phyloP scores from a whole-genome alignment of 1,140 invertebrate genomes.

The Globodera rostochiensis region DNA sequence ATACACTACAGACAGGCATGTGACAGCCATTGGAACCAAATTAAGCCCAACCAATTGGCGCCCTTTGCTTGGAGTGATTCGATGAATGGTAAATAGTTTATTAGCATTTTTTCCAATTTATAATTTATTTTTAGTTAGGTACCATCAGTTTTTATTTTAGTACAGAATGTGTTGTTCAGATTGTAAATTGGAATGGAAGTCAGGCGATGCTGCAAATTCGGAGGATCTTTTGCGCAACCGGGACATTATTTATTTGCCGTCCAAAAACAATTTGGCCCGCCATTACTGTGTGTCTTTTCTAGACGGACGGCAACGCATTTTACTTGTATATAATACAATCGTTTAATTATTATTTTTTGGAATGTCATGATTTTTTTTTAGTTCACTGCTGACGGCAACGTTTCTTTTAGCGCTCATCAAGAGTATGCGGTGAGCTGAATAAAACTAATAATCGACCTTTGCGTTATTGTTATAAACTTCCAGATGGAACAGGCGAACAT shows the following conservation, averaged over 20 bases:
- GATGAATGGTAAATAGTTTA: neutral
- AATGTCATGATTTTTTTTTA: neutral
- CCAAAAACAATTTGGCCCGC: constrained; percentile 59
- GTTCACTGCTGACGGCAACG: constrained; percentile 77
- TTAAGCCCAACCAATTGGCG: constrained; percentile 50
- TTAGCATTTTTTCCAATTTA: neutral
- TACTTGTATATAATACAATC: constrained; percentile 69
- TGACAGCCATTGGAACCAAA: constrained; percentile 23
- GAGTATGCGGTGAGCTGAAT: constrained; percentile 43
- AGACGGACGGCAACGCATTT: constrained; percentile 85
- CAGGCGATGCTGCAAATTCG: constrained; percentile 45
- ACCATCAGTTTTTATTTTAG: too few relatives aligned
- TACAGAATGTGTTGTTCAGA: constrained; percentile 35
- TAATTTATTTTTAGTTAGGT: neutral
- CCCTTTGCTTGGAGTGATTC: constrained; percentile 45
- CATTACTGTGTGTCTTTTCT: constrained; percentile 85
- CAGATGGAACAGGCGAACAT: constrained; percentile 53
- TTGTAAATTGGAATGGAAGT: constrained; percentile 53
- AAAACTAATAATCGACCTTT: constrained; percentile 4
- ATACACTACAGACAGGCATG: constrained; percentile 68
- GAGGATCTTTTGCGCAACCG: constrained; percentile 47
- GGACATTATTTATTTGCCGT: constrained; percentile 58
- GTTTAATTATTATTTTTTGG: too few relatives aligned
- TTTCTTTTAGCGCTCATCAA: constrained; percentile 78
- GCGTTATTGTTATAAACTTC: neutral